These are phyloP conservation scores for Strix occidentalis DNA, from an alignment of 2,797 vertebrate genomes.

Conservation along the genomic window DNA sequence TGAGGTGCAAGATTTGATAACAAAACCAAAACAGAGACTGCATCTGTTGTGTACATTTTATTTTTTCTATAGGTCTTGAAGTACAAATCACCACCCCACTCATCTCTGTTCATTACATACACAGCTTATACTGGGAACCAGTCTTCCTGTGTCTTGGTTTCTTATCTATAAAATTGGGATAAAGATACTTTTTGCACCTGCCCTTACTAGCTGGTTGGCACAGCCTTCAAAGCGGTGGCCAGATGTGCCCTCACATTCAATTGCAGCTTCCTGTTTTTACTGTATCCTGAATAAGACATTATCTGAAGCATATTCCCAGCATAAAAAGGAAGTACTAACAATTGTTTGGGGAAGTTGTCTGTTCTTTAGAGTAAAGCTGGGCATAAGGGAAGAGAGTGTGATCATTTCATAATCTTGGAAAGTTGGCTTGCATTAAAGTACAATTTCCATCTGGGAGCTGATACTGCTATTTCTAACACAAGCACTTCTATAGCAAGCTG, in stretches of 20 bases:
- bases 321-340: not conserved
- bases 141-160: not conserved
- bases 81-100: not conserved
- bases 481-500: not conserved
- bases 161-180: not conserved
- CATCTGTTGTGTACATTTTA: not conserved
- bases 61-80: not conserved
- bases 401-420: not conserved
- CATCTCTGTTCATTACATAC: not conserved
- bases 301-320: not conserved
- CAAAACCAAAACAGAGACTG: not conserved
- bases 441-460: not conserved
- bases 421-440: not conserved
- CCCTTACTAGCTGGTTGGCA: not conserved
- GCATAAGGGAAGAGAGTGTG: not conserved
- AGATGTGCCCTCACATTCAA: not conserved
- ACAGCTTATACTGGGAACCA: accelerated
- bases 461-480: not conserved
- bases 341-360: not conserved
- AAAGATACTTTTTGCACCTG: not conserved
- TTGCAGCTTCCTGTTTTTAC: not conserved
- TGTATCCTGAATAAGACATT: not conserved
- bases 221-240: not conserved
- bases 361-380: not conserved
- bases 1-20: not conserved